phyloP scores from a whole-genome alignment of 1,140 invertebrate species.

The Hestina assimilis region DNA sequence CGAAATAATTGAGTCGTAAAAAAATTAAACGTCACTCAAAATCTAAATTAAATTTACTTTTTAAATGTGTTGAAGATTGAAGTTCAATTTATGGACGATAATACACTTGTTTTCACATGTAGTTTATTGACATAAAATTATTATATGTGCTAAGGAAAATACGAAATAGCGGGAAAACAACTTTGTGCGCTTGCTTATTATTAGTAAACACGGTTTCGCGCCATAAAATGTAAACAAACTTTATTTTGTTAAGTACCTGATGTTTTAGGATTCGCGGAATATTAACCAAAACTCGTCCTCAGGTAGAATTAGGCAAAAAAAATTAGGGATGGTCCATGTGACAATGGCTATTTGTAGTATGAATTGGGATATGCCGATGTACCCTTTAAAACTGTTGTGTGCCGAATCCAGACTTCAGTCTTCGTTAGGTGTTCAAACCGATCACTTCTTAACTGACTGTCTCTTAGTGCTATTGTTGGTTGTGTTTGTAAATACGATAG shows the following conservation, averaged over 20 bases:
- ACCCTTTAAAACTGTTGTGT: slow-evolving; percentile 67
- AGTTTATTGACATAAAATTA: slow-evolving; percentile 16
- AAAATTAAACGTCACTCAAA: no score
- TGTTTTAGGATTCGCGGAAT: slow-evolving; percentile 40
- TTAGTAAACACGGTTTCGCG: slow-evolving; percentile 71
- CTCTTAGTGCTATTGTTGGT: slow-evolving; percentile 28
- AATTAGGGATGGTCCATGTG: slow-evolving; percentile 30
- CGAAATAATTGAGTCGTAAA: no score
- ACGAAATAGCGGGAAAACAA: slow-evolving; percentile 49
- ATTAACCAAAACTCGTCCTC: slow-evolving; percentile 20
- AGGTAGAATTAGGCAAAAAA: slow-evolving; percentile 53
- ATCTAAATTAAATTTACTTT: no score
- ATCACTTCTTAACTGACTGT: slow-evolving; percentile 44
- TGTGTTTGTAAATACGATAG: slow-evolving; percentile 67
- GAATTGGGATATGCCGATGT: slow-evolving; percentile 60
- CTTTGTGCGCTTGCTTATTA: slow-evolving; percentile 43
- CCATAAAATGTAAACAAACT: slow-evolving; percentile 67
- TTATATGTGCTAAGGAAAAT: slow-evolving; percentile 28
- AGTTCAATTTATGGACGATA: background rate
- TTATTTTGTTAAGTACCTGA: slow-evolving; percentile 50
- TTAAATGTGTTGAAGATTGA: no score
- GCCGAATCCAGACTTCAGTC: slow-evolving; percentile 70
- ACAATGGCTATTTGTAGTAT: slow-evolving; percentile 54
- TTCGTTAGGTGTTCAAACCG: slow-evolving; percentile 54
- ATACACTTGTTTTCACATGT: background rate